These are phyloP conservation scores for Ellobius talpinus DNA, from an alignment of 2,113 vertebrate genomes.

Conservation along the genomic window DNA sequence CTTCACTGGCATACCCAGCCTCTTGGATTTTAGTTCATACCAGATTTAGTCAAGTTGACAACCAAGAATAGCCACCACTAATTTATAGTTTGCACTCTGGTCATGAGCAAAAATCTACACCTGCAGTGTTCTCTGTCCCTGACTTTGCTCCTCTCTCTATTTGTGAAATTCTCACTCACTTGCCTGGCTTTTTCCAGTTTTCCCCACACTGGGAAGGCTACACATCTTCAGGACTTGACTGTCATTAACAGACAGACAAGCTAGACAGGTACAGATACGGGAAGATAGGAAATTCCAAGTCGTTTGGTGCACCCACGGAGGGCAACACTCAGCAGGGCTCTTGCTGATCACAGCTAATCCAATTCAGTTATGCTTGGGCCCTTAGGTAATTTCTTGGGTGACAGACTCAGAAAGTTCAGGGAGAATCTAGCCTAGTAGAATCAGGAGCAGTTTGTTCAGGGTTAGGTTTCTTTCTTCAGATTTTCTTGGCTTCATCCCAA, in stretches of 20 bases:
- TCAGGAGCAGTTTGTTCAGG: background rate
- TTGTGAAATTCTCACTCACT: background rate
- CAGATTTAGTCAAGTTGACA: background rate
- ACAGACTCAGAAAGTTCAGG: background rate
- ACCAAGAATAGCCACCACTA: background rate
- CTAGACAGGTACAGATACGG: background rate
- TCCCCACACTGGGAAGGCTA: fast-evolving
- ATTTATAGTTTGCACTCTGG: background rate
- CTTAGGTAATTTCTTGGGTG: background rate
- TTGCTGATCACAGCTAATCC: background rate
- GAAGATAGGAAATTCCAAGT: background rate
- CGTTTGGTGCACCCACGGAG: background rate
- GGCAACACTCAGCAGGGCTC: background rate
- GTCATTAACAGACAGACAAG: background rate
- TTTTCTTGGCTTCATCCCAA: background rate
- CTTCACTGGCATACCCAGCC: background rate
- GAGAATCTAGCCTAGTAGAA: background rate
- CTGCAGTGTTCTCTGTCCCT: background rate
- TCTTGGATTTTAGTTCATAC: background rate
- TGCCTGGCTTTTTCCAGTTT: background rate
- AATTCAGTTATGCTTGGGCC: background rate
- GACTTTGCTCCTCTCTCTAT: background rate
- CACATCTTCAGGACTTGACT: background rate
- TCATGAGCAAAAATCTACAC: too few species aligned
- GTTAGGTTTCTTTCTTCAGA: background rate